phyloP scores from a whole-genome alignment of 2,113 vertebrate species.

The Uria aalge region DNA sequence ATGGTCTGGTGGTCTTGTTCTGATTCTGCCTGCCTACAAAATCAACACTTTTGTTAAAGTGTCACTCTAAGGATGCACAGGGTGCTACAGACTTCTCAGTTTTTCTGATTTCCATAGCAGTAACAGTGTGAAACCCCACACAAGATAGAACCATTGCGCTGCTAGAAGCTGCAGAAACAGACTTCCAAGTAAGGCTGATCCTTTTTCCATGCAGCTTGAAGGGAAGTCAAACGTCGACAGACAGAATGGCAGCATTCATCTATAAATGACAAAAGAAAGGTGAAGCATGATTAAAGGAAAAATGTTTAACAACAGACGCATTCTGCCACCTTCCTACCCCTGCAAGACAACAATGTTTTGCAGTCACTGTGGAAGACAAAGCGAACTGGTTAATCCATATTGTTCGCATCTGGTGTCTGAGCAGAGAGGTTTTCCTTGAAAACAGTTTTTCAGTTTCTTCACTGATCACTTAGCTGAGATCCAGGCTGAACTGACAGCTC shows the following conservation, averaged over 20 bases:
- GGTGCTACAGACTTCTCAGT: neutral
- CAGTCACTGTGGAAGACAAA: neutral
- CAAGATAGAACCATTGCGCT: neutral
- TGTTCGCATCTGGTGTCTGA: neutral
- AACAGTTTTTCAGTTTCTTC: neutral
- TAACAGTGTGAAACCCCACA: neutral
- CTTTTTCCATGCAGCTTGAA: neutral
- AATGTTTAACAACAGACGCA: neutral
- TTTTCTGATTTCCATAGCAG: neutral
- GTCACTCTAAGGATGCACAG: neutral
- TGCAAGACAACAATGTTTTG: neutral
- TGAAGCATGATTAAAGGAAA: neutral
- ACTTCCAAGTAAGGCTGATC: neutral
- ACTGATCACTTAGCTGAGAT: neutral
- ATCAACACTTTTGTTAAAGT: neutral
- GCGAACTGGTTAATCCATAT: neutral
- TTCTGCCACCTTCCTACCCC: neutral
- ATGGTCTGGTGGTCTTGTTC: neutral
- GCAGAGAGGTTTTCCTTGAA: neutral
- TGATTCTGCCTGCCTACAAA: neutral
- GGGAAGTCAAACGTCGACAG: neutral
- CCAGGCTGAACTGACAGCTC: neutral
- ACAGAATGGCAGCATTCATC: neutral
- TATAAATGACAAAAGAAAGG: neutral
- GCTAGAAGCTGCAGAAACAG: neutral